phyloP scores from a whole-genome alignment of 2,113 vertebrate species.

The Camelus bactrianus region DNA sequence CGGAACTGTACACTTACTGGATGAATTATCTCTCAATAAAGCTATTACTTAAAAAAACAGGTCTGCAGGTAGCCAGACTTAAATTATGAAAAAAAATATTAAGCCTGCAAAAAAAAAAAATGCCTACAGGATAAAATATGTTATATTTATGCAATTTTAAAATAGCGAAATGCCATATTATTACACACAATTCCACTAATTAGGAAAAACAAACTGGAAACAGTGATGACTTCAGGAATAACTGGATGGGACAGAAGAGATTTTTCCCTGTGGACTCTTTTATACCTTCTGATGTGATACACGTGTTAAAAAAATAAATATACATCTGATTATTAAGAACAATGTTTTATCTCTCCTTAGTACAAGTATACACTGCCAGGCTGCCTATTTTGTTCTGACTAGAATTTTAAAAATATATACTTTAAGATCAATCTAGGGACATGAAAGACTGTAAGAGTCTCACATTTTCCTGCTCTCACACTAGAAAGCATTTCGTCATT shows the following conservation, averaged over 20 bases:
- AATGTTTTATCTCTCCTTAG: not conserved
- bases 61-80: not conserved
- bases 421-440: not conserved
- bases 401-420: not conserved
- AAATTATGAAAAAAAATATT: conserved; percentile 27
- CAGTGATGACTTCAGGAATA: not conserved
- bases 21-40: not conserved
- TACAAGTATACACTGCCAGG: conserved; percentile 3
- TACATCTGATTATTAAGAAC: not conserved
- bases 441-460: conserved; percentile 25
- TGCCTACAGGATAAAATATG: conserved; percentile 30
- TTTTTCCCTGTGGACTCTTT: not conserved
- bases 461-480: conserved; percentile 39
- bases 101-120: not conserved
- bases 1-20: not conserved
- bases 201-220: conserved; percentile 51
- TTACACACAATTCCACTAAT: conserved; percentile 38
- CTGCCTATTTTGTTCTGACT: conserved; percentile 49
- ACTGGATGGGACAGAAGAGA: not conserved
- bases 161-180: conserved; percentile 14
- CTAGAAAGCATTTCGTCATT: conserved; percentile 44
- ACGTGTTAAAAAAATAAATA: not conserved
- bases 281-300: not conserved
- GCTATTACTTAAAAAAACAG: not conserved
- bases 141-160: conserved; percentile 35